Evolutionary conservation across 2,113 vertebrate genomes (phyloP), one percentile per base, ranked within the genome.

Genomic region (Tetrao urogallus): DNA sequence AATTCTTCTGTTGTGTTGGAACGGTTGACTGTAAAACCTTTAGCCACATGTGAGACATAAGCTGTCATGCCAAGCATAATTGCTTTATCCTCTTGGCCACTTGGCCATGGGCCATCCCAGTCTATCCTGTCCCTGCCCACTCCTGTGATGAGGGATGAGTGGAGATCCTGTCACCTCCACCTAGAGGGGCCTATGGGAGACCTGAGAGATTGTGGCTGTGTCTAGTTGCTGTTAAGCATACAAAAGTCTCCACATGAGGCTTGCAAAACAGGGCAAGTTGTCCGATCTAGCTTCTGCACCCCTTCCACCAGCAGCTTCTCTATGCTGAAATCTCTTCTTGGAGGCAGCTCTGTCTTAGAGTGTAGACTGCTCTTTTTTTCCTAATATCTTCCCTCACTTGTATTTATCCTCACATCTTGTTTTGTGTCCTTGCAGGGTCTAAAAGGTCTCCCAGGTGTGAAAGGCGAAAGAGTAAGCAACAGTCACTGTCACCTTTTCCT

Each of bases 381-480:
- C 13, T 66, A 47, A 3, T 5, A 3, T 0, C 4, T 91, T 67
- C 17, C 38, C 7, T 2, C 5, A 1, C 19, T 12, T 3, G 3
- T 47, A 1, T 34, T 54, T 24, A 10, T 20, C 73, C 45, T 87
- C 63, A 56, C 11, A 1, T 28, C 7, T 25, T 82, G 19, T 85
- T 75, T 34, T 30, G 8, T 80, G 22, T 88, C 70, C 73, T 95
- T 82, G 54, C 91, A 99, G 99, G 98, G 98, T 95, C 63, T 79
- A 16, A 98, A 98, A 94, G 98, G 98, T 4, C 92, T 98, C 19
- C 93, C 88, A 0, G 98, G 99, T 5, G 45, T 67, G 30, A 99
- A 98, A 97, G 98, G 98, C 6, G 97, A 98, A 96, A 98, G 98
- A 94, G 99, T 99, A 95, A 95, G 97, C 64, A n/a, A 27, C 4